phyloP scores from a whole-genome alignment of 92 coral and sea anemone genomes.

The Epizoanthus rinbou region DNA sequence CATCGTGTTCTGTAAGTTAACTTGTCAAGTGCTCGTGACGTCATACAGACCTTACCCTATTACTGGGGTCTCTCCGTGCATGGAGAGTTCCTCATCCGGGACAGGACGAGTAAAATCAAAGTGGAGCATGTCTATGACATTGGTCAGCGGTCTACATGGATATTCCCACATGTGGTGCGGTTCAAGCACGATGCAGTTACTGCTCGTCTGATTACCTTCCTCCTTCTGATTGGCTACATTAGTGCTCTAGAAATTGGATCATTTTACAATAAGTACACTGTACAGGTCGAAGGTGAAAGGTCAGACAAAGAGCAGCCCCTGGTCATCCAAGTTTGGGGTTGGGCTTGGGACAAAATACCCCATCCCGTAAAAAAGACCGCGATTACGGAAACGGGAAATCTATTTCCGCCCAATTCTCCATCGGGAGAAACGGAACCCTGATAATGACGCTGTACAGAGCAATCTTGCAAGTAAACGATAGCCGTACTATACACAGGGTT shows the following conservation, averaged over 20 bases:
- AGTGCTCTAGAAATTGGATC: constrained; percentile 45
- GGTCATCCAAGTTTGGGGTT: too few relatives aligned
- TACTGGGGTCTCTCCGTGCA: constrained; percentile 48
- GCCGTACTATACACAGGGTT: too few relatives aligned
- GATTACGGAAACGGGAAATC: too few relatives aligned
- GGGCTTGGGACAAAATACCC: too few relatives aligned
- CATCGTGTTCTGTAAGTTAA: background rate
- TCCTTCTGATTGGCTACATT: constrained; percentile 58
- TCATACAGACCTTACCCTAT: constrained; percentile 57
- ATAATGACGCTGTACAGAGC: too few relatives aligned
- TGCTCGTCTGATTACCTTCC: constrained; percentile 56
- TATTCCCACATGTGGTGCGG: constrained; percentile 98
- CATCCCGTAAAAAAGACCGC: too few relatives aligned
- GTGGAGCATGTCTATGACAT: constrained; percentile 61
- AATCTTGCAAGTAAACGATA: too few relatives aligned
- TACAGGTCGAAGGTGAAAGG: too few relatives aligned
- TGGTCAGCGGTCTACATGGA: constrained; percentile 79
- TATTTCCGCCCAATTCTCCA: too few relatives aligned
- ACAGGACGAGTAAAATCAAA: constrained; percentile 72
- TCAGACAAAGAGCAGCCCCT: too few relatives aligned
- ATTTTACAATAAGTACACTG: background rate
- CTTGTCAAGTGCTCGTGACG: background rate
- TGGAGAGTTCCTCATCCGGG: constrained; percentile 62
- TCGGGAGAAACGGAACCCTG: too few relatives aligned
- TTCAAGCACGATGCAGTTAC: constrained; percentile 74